These are phyloP conservation scores for Euleptes europaea DNA, from an alignment of 2,113 vertebrate genomes.

Conservation along the genomic window DNA sequence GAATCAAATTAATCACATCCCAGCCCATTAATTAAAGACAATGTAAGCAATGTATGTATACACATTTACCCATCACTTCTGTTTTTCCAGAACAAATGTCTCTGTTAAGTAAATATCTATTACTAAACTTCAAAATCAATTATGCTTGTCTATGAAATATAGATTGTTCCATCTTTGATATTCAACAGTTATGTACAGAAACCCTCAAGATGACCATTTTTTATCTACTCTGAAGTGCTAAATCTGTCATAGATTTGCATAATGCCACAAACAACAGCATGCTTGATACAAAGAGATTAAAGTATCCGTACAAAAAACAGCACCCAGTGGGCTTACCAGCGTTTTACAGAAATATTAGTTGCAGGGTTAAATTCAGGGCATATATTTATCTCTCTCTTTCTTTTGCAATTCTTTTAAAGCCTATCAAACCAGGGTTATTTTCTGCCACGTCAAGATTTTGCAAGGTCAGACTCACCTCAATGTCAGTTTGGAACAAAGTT, in stretches of 20 bases:
- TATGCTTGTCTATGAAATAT: slow-evolving; percentile 43
- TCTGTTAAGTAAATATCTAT: slow-evolving; percentile 30
- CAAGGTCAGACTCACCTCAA: slow-evolving; percentile 37
- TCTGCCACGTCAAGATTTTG: slow-evolving; percentile 5
- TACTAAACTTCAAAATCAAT: slow-evolving; percentile 52
- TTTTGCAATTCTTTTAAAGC: not conserved
- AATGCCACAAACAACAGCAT: slow-evolving; percentile 35
- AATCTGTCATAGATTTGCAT: slow-evolving; percentile 57
- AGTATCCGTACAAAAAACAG: slow-evolving; percentile 40
- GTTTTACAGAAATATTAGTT: slow-evolving; percentile 41
- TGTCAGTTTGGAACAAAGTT: slow-evolving; percentile 49
- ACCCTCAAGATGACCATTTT: slow-evolving; percentile 55
- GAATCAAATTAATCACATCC: slow-evolving; percentile 22
- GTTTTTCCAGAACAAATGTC: slow-evolving; percentile 24
- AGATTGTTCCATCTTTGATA: slow-evolving; percentile 61
- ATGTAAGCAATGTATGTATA: slow-evolving; percentile 39
- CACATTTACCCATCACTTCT: slow-evolving; percentile 40
- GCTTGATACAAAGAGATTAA: slow-evolving; percentile 50
- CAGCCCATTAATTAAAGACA: not conserved
- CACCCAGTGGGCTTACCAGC: slow-evolving; percentile 26
- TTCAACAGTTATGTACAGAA: slow-evolving; percentile 55
- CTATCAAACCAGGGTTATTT: slow-evolving; percentile 23
- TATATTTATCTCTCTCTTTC: slow-evolving; percentile 27
- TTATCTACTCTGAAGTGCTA: slow-evolving; percentile 48
- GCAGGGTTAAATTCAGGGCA: slow-evolving; percentile 29